Percentiles rank a stretch among this genome's conserved stretches.
These are phyloP conservation scores for Elmis aenea DNA, from an alignment of 2,888 invertebrate genomes.

Conservation along the genomic window DNA sequence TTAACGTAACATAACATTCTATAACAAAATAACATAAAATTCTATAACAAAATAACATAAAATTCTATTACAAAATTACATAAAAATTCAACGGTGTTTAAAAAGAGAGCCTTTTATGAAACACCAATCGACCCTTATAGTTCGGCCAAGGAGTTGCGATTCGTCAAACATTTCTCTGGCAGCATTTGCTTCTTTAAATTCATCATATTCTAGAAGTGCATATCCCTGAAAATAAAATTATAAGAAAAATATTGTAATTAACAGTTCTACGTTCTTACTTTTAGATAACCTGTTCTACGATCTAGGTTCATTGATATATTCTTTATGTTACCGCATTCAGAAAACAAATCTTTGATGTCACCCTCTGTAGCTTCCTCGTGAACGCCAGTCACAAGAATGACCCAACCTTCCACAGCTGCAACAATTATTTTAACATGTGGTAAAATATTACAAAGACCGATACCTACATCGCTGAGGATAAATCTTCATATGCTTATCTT, in stretches of 20 bases:
- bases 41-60: too few relatives aligned
- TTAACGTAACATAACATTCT: too few relatives aligned
- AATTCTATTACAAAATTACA: too few relatives aligned
- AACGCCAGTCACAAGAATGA: slow-evolving; percentile 90
- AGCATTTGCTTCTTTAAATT: slow-evolving; percentile 86
- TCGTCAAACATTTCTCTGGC: slow-evolving; percentile 86
- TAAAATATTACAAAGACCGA: background rate
- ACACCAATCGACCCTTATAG: slow-evolving; percentile 90
- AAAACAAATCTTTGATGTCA: slow-evolving; percentile 91
- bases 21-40: too few relatives aligned
- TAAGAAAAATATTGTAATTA: background rate
- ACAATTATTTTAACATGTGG: slow-evolving; percentile 2
- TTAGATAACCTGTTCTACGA: slow-evolving; percentile 90
- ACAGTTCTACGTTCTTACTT: slow-evolving; percentile 8
- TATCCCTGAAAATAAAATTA: slow-evolving; percentile 57
- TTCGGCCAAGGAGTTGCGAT: slow-evolving; percentile 81
- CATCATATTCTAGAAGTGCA: slow-evolving; percentile 91
- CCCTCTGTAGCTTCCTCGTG: slow-evolving; percentile 98
- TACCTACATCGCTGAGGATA: too few relatives aligned
- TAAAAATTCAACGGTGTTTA: too few relatives aligned
- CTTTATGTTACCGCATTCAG: slow-evolving; percentile 92
- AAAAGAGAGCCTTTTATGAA: too few relatives aligned
- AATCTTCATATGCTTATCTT: too few relatives aligned
- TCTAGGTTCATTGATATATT: slow-evolving; percentile 94
- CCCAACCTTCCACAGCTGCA: slow-evolving; percentile 91